Base-by-base conservation (phyloP, 1,140 invertebrate genomes). In the Drosophila sp. region DNA sequence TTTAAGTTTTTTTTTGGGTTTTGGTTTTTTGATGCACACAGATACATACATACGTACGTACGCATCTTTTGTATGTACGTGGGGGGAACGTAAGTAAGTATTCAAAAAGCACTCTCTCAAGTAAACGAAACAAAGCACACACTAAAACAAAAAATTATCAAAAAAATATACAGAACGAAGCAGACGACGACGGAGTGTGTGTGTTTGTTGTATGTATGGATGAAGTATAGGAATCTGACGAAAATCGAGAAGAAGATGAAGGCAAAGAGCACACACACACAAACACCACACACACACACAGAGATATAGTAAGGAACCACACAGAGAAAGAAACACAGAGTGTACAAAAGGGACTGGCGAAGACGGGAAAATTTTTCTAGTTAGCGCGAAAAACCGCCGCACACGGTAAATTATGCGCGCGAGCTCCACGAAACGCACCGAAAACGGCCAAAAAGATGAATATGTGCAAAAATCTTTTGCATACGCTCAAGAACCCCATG, bases 391-490 rank as follows among this genome's bases (percentile, higher is more conserved):
- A 81, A 86, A 79, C 66, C 80, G 65, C n/a, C 80, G 65, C 23
- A 61, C 50, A 90, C 58, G 71, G 79, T 67, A 75, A 63, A 55
- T 44, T 66, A 47, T 35, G 72, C 72, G 25, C 56, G 76, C 79
- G 83, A 80, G 84, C 85, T 82, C 79, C 58, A 90, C 90, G 90
- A 91, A 90, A 91, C 90, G 90, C 86, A 91, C 90, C 90, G 90
- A 91, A 91, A 91, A 91, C 90, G 90, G 90, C 90, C 90, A 91
- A 91, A 91, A 91, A 91, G 90, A 91, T 91, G 90, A 91, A 91
- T 91, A 91, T 91, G 90, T 85, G 90, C 90, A 91, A 91, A 91
- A 91, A 91, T 91, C 90, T 91, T 91, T 91, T 90, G 90, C 84
- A 91, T 91, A 86, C 89, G 90, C 84, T 91, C 89, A 91, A 91